Percentiles rank a stretch among this genome's conserved stretches.
phyloP scores from a whole-genome alignment of 2,113 vertebrate genomes.

The Brienomyrus longianalis region DNA sequence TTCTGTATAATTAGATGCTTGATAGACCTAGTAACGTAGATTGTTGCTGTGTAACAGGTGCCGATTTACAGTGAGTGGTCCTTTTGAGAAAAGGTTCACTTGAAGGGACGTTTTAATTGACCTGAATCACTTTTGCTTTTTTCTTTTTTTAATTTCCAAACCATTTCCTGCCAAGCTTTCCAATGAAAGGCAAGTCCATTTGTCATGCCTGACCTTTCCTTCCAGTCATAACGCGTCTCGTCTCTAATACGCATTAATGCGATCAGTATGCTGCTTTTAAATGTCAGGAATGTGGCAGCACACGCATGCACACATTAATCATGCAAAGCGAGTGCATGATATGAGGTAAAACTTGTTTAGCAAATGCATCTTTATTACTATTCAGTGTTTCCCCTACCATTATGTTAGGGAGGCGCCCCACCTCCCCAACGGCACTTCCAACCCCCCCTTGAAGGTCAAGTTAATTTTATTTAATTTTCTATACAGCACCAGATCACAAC shows the following conservation, averaged over 20 bases:
- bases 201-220: neutral
- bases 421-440: no score
- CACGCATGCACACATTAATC: neutral
- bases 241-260: neutral
- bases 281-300: neutral
- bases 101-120: neutral
- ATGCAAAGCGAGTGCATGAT: neutral
- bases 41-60: neutral
- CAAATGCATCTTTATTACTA: neutral
- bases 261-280: neutral
- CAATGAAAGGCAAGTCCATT: neutral
- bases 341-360: slow-evolving; percentile 2
- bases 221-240: neutral
- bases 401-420: no score
- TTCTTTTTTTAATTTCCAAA: neutral
- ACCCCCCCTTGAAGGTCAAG: no score
- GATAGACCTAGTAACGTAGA: neutral
- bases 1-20: neutral
- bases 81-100: neutral
- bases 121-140: neutral
- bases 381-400: no score
- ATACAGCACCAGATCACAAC: no score
- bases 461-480: no score
- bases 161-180: neutral
- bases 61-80: neutral